Evolutionary conservation across 2,888 invertebrate species (phyloP).

Genomic region (Heliconius hortense): DNA sequence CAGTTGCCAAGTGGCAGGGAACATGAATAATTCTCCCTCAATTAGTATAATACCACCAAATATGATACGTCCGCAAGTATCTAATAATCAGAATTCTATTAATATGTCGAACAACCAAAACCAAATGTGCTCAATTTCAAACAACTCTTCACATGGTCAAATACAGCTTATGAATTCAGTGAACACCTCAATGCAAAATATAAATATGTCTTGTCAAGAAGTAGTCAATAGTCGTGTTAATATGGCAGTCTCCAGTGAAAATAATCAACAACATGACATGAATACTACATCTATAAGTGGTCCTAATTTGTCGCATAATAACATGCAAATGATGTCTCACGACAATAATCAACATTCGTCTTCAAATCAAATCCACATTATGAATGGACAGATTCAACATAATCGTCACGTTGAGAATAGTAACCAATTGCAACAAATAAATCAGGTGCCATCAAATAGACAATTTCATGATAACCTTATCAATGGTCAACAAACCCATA

Average conservation of each 20-base stretch:
- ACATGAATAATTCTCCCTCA: constrained; percentile 63
- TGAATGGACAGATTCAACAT: constrained; percentile 78
- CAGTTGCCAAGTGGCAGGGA: constrained; percentile 72
- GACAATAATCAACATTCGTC: constrained; percentile 63
- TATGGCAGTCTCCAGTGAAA: constrained; percentile 60
- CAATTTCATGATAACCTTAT: constrained; percentile 71
- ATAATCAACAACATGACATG: constrained; percentile 65
- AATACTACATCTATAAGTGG: constrained; percentile 50
- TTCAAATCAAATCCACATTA: constrained; percentile 75
- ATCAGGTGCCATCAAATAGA: constrained; percentile 60
- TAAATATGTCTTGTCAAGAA: constrained; percentile 74
- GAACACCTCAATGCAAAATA: constrained; percentile 70
- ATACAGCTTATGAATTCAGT: constrained; percentile 70
- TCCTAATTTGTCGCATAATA: constrained; percentile 66
- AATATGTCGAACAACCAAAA: constrained; percentile 66
- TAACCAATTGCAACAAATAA: constrained; percentile 67
- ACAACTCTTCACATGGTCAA: constrained; percentile 64
- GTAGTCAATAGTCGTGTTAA: constrained; percentile 65
- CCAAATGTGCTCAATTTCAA: constrained; percentile 72
- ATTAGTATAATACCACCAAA: constrained; percentile 76
- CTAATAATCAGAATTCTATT: constrained; percentile 68
- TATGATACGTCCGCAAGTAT: constrained; percentile 65
- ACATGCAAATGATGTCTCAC: constrained; percentile 70
- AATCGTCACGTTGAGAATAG: constrained; percentile 65
- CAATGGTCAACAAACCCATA: constrained; percentile 63